Base-by-base conservation (phyloP, 2,797 vertebrate genomes). In the Sebastes kiyomatsui region DNA sequence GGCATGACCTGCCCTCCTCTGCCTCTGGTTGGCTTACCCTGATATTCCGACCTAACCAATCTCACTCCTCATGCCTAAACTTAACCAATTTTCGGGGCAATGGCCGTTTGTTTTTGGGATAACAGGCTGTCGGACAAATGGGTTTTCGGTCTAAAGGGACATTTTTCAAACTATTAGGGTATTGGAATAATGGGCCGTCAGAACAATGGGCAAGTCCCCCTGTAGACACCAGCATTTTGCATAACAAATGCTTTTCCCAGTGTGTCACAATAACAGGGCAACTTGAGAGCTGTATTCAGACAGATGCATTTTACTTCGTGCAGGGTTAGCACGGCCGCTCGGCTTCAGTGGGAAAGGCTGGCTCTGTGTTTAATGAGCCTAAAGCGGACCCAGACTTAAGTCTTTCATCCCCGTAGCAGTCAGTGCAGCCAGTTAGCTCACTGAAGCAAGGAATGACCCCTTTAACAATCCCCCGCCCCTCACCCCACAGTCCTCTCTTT, bases 281-380 rank as follows among this genome's bases (percentile, higher is more conserved):
- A 78, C 18, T 64, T 35, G 49, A 67, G 56, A 54, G 42, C 32
- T 28, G 20, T 10, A 38, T 72, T 72, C 46, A 52, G 73, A 85
- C 69, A 71, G 70, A 77, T 81, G 76, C 59, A 52, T 83, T 83
- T 49, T 54, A 77, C 73, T 80, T 75, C 52, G 79, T 67, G 54
- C 13, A 16, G 67, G 78, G 68, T 85, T 74, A 70, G 82, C n/a
- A 12, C 74, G 82, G 90, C 86, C 69, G 7, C 54, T 4, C 58
- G 85, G 90, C 88, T 82, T 88, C 81, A 82, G 83, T 68, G 49
- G 55, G 73, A 90, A 88, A 82, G 56, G 71, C 75, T 72, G 80
- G 64, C 69, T 85, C 82, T 84, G 82, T 87, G 83, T 87, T 92
- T 93, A 92, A 94, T 93, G 86, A 93, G 92, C 90, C 93, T 87